Base-by-base conservation (phyloP, 2,797 vertebrate species). In the Cossypha caffra region DNA sequence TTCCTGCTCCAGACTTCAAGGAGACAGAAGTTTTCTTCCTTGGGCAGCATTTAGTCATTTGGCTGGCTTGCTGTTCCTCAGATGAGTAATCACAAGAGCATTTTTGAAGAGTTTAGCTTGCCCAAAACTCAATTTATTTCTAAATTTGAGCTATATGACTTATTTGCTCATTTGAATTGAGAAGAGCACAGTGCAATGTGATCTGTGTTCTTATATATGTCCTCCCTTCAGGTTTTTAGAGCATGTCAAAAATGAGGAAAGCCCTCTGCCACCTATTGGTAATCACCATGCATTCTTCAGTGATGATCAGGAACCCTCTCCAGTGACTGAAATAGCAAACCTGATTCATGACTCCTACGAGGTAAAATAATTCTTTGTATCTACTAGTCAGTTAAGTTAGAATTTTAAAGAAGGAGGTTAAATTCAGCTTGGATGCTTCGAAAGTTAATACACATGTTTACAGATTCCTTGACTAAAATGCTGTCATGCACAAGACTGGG, bases 291-390 rank as follows among this genome's bases (percentile, higher is more conserved):
- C 97, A 29, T 86, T 98, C 95, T 98, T 98, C 82, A 97, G 96
- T 0, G 97, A 98, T 0, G 96, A 98, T 68, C 97, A 97, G 51
- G 98, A 97, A 35, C 69, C 98, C 16, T 93, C 96, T 64, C 96
- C 96, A 16, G 97, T 97, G 95, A 98, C 98, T 4, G 98, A 99
- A 96, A 99, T 99, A 97, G 98, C 98, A 0, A 96, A 99, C 78
- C 98, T 99, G 83, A 99, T 99, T 96, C 98, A 98, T 6, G 98
- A 99, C 76, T 98, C 99, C 26, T 99, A 99, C 17, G 98, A 99
- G 98, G 99, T 99, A 95, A 95, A n/a, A 29, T 14, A 28, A 40
- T 64, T 24, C 17, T 51, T n/a, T 4, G 4, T 48, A 43, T 43
- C 54, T 72, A 5, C 35, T 71, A 33, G 13, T 68, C 74, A 63